phyloP scores from a whole-genome alignment of 2,113 vertebrate species.

The Cromileptes altivelis region DNA sequence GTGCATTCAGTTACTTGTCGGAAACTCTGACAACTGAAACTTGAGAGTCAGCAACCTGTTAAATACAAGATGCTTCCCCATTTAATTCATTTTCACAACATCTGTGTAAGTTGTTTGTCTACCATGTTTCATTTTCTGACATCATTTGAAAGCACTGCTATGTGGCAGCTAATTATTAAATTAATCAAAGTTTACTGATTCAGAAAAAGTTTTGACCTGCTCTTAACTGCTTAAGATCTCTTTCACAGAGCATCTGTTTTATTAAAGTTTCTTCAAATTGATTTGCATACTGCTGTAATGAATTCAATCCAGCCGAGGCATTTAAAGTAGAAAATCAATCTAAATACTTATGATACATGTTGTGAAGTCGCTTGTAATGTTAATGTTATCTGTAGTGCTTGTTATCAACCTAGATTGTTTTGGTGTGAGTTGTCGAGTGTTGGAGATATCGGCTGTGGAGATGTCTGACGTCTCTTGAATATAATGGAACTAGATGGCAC shows the following conservation, averaged over 20 bases:
- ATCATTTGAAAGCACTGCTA: not conserved
- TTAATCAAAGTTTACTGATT: not conserved
- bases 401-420: too few species aligned
- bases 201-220: not conserved
- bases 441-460: too few species aligned
- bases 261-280: not conserved
- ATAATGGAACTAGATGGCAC: too few species aligned
- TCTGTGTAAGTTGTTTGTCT: constrained; percentile 3
- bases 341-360: not conserved
- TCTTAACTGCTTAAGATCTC: not conserved
- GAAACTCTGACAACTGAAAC: constrained; percentile 26
- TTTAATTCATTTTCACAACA: constrained; percentile 18
- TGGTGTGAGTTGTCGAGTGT: too few species aligned
- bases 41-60: constrained; percentile 10
- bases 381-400: too few species aligned
- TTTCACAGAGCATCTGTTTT: not conserved
- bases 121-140: not conserved
- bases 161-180: not conserved
- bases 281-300: constrained; percentile 4
- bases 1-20: constrained; percentile 3
- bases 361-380: not conserved
- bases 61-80: constrained; percentile 12
- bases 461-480: too few species aligned
- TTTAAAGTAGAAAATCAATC: not conserved
- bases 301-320: not conserved